phyloP scores from a whole-genome alignment of 2,113 vertebrate genomes.

The Poeciliopsis prolifica region DNA sequence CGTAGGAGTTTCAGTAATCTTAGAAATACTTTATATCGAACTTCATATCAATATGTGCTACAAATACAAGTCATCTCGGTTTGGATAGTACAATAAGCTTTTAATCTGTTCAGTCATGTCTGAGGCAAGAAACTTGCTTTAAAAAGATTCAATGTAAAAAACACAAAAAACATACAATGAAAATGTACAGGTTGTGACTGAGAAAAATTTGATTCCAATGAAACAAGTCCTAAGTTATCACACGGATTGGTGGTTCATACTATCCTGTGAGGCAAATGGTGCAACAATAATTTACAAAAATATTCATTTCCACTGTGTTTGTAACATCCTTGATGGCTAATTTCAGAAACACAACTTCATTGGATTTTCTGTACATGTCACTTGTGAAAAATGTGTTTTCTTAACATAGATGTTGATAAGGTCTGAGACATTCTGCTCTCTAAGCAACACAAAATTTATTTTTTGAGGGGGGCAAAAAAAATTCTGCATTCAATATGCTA shows the following conservation, averaged over 20 bases:
- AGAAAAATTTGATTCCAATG: slow-evolving; percentile 62
- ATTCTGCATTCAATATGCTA: slow-evolving; percentile 45
- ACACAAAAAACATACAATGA: slow-evolving; percentile 75
- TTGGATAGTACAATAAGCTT: slow-evolving; percentile 70
- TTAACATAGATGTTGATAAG: slow-evolving; percentile 56
- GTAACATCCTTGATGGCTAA: slow-evolving; percentile 9
- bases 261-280: slow-evolving; percentile 53
- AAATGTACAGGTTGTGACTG: slow-evolving; percentile 62
- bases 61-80: slow-evolving; percentile 63
- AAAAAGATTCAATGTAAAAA: slow-evolving; percentile 76
- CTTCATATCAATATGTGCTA: slow-evolving; percentile 69
- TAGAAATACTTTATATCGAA: slow-evolving; percentile 70
- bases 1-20: slow-evolving; percentile 67
- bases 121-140: slow-evolving; percentile 69
- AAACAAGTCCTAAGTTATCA: slow-evolving; percentile 48
- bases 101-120: slow-evolving; percentile 72
- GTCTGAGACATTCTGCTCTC: slow-evolving; percentile 66
- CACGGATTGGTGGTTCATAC: slow-evolving; percentile 31
- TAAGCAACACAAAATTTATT: slow-evolving; percentile 55
- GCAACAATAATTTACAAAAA: slow-evolving; percentile 61
- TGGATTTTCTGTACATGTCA: slow-evolving; percentile 31
- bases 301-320: slow-evolving; percentile 42
- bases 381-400: slow-evolving; percentile 47
- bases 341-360: background rate
- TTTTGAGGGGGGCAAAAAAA: slow-evolving; percentile 42